These are phyloP conservation scores for Lottia scabra DNA, from an alignment of 2,888 invertebrate species.

Conservation along the genomic window DNA sequence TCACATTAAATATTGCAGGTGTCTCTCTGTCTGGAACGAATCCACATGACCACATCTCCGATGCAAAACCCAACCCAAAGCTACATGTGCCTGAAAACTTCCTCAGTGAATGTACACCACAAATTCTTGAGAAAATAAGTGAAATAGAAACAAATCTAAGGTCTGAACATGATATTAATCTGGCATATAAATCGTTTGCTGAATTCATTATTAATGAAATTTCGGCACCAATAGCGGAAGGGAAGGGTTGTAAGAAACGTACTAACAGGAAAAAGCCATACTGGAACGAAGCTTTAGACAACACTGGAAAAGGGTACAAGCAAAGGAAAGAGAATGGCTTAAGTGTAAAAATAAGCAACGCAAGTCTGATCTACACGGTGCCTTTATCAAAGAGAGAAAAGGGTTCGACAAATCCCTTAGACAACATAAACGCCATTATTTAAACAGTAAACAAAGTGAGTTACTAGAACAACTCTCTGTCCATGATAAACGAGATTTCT, in stretches of 20 bases:
- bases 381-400: conserved; percentile 4
- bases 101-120: too few species aligned
- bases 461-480: conserved; percentile 10
- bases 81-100: too few species aligned
- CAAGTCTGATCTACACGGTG: not conserved
- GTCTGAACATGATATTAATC: too few species aligned
- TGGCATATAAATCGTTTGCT: too few species aligned
- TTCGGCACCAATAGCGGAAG: too few species aligned
- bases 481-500: conserved; percentile 14
- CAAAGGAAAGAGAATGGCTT: not conserved
- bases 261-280: conserved; percentile 1
- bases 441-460: conserved; percentile 11
- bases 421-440: conserved; percentile 14
- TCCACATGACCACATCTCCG: not conserved
- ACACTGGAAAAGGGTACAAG: not conserved
- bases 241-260: too few species aligned
- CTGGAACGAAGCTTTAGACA: conserved; percentile 6
- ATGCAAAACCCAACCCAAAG: too few species aligned
- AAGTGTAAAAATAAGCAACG: too few species aligned
- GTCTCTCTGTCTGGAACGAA: not conserved
- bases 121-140: too few species aligned
- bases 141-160: too few species aligned
- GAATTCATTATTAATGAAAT: too few species aligned
- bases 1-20: not conserved
- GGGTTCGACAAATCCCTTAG: conserved; percentile 15